phyloP scores from a whole-genome alignment of 2,888 invertebrate species.

The Drosophila anceps region DNA sequence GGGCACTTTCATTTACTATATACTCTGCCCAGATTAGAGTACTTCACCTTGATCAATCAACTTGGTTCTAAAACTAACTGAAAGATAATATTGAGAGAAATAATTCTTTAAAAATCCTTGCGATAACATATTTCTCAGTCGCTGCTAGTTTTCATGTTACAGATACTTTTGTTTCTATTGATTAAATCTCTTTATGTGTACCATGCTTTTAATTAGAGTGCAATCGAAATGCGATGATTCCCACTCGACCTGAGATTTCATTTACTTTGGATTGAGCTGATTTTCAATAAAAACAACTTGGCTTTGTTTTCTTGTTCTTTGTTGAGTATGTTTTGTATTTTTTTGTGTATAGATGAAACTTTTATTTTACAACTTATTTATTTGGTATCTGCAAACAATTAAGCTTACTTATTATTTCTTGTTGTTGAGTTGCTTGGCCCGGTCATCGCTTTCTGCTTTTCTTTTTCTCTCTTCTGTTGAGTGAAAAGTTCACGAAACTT shows the following conservation, averaged over 20 bases:
- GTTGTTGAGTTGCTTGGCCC: slow-evolving; percentile 28
- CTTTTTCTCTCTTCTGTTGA: slow-evolving; percentile 18
- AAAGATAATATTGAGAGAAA: not conserved
- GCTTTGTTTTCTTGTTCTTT: slow-evolving; percentile 31
- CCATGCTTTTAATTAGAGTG: slow-evolving; percentile 40
- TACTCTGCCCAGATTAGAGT: slow-evolving; percentile 1
- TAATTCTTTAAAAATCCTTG: not conserved
- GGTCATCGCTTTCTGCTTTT: slow-evolving; percentile 38
- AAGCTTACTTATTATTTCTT: slow-evolving; percentile 54
- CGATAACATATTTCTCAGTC: not conserved
- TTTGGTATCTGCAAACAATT: slow-evolving; percentile 80
- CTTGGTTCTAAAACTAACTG: not conserved
- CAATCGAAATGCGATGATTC: slow-evolving; percentile 7
- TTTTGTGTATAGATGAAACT: slow-evolving; percentile 19
- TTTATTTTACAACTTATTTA: slow-evolving; percentile 66
- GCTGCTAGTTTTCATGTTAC: not conserved
- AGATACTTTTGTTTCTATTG: not conserved
- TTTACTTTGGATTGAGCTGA: slow-evolving; percentile 42
- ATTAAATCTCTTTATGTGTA: not conserved
- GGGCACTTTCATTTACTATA: slow-evolving; percentile 5
- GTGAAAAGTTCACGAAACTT: slow-evolving; percentile 68
- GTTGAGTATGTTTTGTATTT: slow-evolving; percentile 23
- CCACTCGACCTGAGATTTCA: slow-evolving; percentile 45
- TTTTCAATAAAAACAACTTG: slow-evolving; percentile 22
- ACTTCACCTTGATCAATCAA: slow-evolving; percentile 11